Evolutionary conservation across 2,888 invertebrate genomes (phyloP).

Genomic region (Flexamia atlantica): DNA sequence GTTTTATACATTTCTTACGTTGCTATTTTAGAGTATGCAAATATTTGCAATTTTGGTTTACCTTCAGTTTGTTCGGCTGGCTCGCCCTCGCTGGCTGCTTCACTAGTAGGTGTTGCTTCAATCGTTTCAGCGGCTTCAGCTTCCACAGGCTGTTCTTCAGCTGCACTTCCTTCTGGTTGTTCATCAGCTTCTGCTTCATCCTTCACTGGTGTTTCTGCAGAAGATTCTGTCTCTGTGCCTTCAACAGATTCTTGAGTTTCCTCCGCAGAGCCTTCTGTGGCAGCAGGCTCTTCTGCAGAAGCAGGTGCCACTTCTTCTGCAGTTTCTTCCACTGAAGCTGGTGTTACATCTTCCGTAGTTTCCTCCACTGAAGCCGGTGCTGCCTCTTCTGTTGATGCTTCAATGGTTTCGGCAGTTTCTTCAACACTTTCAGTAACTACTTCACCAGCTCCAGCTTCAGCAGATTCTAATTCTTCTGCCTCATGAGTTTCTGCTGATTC

Average conservation of each 20-base stretch:
- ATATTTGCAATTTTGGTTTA: neutral
- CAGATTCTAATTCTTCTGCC: constrained; percentile 46
- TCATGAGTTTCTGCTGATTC: constrained; percentile 61
- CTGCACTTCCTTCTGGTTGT: constrained; percentile 65
- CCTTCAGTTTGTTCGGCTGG: constrained; percentile 12
- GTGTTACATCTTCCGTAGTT: constrained; percentile 66
- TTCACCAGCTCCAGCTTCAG: constrained; percentile 70
- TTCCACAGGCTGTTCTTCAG: constrained; percentile 67
- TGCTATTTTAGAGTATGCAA: neutral
- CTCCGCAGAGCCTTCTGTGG: constrained; percentile 66
- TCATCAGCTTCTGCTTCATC: constrained; percentile 69
- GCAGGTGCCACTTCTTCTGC: constrained; percentile 67
- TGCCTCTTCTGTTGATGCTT: constrained; percentile 70
- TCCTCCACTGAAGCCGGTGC: constrained; percentile 70
- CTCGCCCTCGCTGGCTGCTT: constrained; percentile 65
- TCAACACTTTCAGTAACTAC: constrained; percentile 68
- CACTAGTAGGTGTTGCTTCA: constrained; percentile 59
- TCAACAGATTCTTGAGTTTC: constrained; percentile 70
- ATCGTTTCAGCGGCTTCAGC: constrained; percentile 11
- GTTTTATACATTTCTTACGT: no score
- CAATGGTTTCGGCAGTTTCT: constrained; percentile 67
- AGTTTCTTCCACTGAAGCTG: constrained; percentile 68
- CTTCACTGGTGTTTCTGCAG: constrained; percentile 70
- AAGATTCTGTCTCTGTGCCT: constrained; percentile 66
- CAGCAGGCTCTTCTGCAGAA: constrained; percentile 65